Conservation (phyloP, 2,113 vertebrate genomes). For the Carollia perspicillata region DNA sequence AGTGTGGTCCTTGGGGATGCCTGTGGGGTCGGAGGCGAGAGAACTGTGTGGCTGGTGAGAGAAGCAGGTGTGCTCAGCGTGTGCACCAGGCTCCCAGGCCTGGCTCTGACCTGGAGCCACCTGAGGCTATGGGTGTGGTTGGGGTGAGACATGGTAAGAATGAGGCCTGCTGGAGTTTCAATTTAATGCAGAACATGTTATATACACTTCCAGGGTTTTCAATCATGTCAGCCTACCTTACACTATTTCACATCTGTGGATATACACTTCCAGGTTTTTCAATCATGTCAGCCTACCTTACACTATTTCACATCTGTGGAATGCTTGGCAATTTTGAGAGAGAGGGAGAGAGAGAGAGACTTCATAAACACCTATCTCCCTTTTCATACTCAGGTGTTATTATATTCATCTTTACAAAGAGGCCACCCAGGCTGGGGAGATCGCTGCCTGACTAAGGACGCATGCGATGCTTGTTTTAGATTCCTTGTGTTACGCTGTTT, state of each 20-base stretch:
- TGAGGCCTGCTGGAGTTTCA: background rate
- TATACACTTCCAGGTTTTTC: background rate
- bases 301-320: background rate
- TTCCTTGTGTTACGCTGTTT: background rate
- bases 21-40: background rate
- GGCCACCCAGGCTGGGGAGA: background rate
- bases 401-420: background rate
- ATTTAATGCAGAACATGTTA: background rate
- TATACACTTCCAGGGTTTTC: background rate
- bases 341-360: background rate
- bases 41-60: accelerated
- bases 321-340: background rate
- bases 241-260: background rate
- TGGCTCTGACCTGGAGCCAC: background rate
- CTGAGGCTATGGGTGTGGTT: background rate
- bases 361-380: background rate
- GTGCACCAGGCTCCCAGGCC: background rate
- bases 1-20: background rate
- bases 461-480: background rate
- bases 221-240: background rate
- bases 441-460: background rate
- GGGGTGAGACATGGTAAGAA: accelerated
- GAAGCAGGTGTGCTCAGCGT: background rate
- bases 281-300: background rate
- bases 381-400: background rate